Evolutionary conservation across 2,113 vertebrate species (phyloP).

Genomic region (Edolisoma coerulescens): DNA sequence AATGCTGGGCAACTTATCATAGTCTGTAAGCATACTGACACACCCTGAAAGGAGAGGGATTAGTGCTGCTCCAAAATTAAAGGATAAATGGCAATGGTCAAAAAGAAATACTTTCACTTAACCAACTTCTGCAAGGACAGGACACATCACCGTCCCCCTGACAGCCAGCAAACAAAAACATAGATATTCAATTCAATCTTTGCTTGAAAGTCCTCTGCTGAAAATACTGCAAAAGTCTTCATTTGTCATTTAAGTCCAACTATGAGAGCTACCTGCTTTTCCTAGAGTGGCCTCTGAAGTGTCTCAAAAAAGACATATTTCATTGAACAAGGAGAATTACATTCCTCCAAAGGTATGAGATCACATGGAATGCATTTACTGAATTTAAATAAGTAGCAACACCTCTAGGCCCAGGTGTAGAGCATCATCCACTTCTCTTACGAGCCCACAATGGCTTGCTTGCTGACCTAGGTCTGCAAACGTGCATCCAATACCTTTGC

Average conservation of each 20-base stretch:
- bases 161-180: not conserved
- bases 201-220: not conserved
- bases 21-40: slow-evolving; percentile 1
- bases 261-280: not conserved
- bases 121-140: not conserved
- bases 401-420: not conserved
- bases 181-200: not conserved
- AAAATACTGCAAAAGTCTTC: not conserved
- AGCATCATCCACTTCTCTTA: not conserved
- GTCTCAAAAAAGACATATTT: not conserved
- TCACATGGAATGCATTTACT: not conserved
- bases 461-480: not conserved
- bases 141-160: not conserved
- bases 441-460: accelerated
- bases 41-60: slow-evolving; percentile 38
- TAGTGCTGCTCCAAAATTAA: slow-evolving; percentile 29
- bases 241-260: not conserved
- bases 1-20: slow-evolving; percentile 41
- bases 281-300: not conserved
- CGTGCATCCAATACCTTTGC: not conserved
- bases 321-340: not conserved
- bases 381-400: not conserved
- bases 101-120: slow-evolving; percentile 39
- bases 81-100: slow-evolving; percentile 8
- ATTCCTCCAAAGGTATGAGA: not conserved